Evolutionary conservation across 2,113 vertebrate genomes (phyloP).

Genomic region (Ginglymostoma cirratum): DNA sequence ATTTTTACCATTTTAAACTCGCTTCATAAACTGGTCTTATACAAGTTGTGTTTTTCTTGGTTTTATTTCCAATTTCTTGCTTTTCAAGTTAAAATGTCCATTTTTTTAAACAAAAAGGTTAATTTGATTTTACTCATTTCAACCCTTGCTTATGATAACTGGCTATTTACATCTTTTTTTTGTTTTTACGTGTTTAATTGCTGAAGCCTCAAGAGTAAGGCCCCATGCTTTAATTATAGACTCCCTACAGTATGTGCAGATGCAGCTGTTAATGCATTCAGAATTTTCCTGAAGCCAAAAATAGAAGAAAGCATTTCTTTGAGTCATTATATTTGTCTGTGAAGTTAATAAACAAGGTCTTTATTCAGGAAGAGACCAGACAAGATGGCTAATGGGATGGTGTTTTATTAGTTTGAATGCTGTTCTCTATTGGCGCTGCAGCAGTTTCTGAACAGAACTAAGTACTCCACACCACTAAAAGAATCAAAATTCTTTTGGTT

Average conservation of each 20-base stretch:
- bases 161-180: too few species aligned
- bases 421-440: not conserved
- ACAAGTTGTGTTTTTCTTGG: not conserved
- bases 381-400: conserved; percentile 42
- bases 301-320: not conserved
- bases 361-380: conserved; percentile 41
- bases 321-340: conserved; percentile 53
- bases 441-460: not conserved
- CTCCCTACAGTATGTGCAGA: not conserved
- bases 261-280: conserved; percentile 1
- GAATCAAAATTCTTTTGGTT: conserved; percentile 12
- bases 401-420: not conserved
- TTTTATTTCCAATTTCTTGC: not conserved
- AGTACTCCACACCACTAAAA: not conserved
- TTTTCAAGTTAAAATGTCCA: not conserved
- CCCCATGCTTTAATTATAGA: not conserved
- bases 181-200: not conserved
- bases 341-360: conserved; percentile 55
- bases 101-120: not conserved
- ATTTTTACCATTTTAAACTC: not conserved
- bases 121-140: not conserved
- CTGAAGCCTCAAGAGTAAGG: not conserved
- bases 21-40: not conserved
- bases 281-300: conserved; percentile 36
- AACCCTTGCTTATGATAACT: not conserved